Conservation (phyloP, 1,140 invertebrate genomes). For the Drosophila virilis region DNA sequence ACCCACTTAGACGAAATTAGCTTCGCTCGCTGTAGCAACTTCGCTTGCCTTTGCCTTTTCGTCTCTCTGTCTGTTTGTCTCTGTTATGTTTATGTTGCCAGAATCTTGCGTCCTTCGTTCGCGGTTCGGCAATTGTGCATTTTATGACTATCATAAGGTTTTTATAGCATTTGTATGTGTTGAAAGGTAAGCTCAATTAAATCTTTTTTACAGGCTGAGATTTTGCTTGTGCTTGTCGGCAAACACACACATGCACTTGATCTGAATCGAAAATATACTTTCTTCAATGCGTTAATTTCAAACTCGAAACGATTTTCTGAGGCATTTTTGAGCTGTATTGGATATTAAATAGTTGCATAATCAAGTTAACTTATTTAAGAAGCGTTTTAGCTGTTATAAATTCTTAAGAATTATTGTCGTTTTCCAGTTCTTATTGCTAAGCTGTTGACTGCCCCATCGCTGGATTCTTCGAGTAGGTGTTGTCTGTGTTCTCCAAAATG, state of each 20-base stretch:
- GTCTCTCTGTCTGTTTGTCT: not conserved
- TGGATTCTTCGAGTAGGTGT: no score
- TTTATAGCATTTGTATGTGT: conserved; percentile 49
- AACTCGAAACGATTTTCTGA: no score
- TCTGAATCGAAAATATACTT: no score
- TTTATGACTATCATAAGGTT: conserved; percentile 66
- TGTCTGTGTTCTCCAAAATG: no score
- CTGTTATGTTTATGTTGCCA: conserved; percentile 44
- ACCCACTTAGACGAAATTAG: conserved; percentile 75
- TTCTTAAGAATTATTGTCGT: no score
- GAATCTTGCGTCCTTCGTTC: conserved; percentile 70
- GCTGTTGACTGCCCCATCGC: not conserved
- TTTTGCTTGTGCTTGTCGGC: not conserved
- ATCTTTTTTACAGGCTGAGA: conserved; percentile 16
- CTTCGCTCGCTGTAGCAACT: conserved; percentile 38
- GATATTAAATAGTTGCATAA: no score
- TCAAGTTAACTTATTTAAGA: no score
- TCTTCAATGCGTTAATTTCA: no score
- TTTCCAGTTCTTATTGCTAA: not conserved
- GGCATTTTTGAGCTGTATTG: no score
- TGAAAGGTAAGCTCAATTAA: conserved; percentile 26
- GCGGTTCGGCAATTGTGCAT: conserved; percentile 66
- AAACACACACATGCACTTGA: no score
- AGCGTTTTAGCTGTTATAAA: no score
- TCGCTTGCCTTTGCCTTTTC: not conserved